Evolutionary conservation across 30 jellyfish, hydroid and myxozoan species (phyloP).

Genomic region (Mastigias papua): DNA sequence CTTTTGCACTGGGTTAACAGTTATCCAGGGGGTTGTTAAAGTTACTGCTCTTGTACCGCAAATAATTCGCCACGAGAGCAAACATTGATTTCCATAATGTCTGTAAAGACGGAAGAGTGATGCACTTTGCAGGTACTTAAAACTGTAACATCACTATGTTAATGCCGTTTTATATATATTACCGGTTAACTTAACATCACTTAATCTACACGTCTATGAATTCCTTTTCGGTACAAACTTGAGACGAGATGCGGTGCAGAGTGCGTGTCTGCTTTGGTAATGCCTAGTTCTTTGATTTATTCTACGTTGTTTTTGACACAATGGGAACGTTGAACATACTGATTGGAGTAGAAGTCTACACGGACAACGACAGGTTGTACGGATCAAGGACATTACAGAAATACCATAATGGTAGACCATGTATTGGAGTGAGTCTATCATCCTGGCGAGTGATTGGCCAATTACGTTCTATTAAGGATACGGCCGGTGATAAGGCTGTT

Average conservation of each 20-base stretch:
- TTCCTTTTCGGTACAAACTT: conserved; percentile 35
- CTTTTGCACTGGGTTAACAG: too few relatives aligned
- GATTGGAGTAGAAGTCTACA: not conserved
- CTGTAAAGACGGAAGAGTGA: not conserved
- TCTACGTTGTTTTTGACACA: conserved; percentile 23
- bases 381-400: conserved; percentile 6
- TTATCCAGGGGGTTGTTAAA: not conserved
- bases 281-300: conserved; percentile 19
- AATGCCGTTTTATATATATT: conserved; percentile 4
- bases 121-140: conserved; percentile 17
- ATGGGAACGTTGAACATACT: conserved; percentile 17
- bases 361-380: not conserved
- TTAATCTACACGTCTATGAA: conserved; percentile 50
- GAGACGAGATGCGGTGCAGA: conserved; percentile 53
- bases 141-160: not conserved
- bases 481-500: conserved; percentile 32
- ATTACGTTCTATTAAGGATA: conserved; percentile 10
- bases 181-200: conserved; percentile 28
- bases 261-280: conserved; percentile 52
- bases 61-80: not conserved
- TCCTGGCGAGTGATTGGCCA: conserved; percentile 62
- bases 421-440: conserved; percentile 55
- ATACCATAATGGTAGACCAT: not conserved
- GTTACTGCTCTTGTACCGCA: not conserved
- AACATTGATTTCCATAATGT: not conserved